A percentile compares a stretch with the other conserved stretches of the same genome.
These are phyloP conservation scores for Zosterops pallidus DNA, from an alignment of 2,113 vertebrate genomes.

Conservation along the genomic window DNA sequence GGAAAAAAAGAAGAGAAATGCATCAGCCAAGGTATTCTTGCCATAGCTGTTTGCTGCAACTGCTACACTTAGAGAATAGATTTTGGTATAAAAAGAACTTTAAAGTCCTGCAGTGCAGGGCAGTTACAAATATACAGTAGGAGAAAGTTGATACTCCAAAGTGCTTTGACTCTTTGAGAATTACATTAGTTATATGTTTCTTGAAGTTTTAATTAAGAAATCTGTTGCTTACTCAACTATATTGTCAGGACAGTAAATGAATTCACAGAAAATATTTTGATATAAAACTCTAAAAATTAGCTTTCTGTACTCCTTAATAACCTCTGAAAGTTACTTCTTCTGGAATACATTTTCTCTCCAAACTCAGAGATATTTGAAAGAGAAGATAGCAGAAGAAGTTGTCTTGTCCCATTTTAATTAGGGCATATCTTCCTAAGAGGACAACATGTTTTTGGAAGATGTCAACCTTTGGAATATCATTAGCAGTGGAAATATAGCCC, in stretches of 20 bases:
- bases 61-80: background rate
- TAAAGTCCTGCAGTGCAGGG: background rate
- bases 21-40: background rate
- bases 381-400: background rate
- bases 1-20: background rate
- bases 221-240: background rate
- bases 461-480: slow-evolving; percentile 20
- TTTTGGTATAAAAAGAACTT: background rate
- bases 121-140: background rate
- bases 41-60: background rate
- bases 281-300: background rate
- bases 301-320: background rate
- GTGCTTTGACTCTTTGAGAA: background rate
- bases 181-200: background rate
- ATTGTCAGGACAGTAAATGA: background rate
- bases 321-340: background rate
- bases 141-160: background rate
- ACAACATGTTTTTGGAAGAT: slow-evolving; percentile 31
- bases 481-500: slow-evolving; percentile 19
- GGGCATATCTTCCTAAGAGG: background rate
- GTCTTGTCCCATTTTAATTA: background rate
- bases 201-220: background rate
- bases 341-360: background rate
- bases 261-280: background rate
- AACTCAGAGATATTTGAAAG: background rate